Evolutionary conservation across 1,140 invertebrate genomes (phyloP), one percentile per base, ranked within the genome.

Genomic region (Plectus sambesii): DNA sequence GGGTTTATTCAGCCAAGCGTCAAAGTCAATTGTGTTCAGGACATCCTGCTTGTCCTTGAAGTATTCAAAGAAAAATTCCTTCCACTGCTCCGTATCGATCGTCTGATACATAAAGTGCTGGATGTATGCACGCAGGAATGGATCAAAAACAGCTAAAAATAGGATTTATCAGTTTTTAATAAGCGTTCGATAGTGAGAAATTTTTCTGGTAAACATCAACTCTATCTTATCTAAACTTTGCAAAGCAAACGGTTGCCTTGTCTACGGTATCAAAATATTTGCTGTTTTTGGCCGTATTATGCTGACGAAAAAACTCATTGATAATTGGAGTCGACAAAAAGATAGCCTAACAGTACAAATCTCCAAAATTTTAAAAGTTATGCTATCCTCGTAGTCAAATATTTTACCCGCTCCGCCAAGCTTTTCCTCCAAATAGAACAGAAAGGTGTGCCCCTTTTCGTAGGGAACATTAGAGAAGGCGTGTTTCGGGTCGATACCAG

Each of bases 401-500:
- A n/a, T n/a, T n/a, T n/a, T n/a, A n/a, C 81, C 77, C 55, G 83
- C 77, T 19, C 85, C 85, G n/a, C 87, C 88, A 22, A 90, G 70
- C 12, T 82, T 62, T 53, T 80, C 75, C 72, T 94, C 88, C 46
- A 96, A 72, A 69, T 87, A 86, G 62, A 82, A 82, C 22, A 94
- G 73, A 42, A 93, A 83, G 20, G 84, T 79, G 29, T 82, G 82
- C 0, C 88, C 89, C 70, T 94, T 94, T 69, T 88, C 85, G 73
- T 94, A 93, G 2, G 88, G 87, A 38, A 92, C 80, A 25, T 72
- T 74, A 2, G 83, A 86, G 70, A 88, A 92, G 3, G 85, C 81
- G 73, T 92, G 87, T 71, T 94, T 88, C 8, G 90, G 88, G 74
- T 89, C 82, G 12, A 85, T 76, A 3, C 80, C 81, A 17, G 72